Conservation (phyloP, 2,888 invertebrate species). For the Drosophila lacicola region DNA sequence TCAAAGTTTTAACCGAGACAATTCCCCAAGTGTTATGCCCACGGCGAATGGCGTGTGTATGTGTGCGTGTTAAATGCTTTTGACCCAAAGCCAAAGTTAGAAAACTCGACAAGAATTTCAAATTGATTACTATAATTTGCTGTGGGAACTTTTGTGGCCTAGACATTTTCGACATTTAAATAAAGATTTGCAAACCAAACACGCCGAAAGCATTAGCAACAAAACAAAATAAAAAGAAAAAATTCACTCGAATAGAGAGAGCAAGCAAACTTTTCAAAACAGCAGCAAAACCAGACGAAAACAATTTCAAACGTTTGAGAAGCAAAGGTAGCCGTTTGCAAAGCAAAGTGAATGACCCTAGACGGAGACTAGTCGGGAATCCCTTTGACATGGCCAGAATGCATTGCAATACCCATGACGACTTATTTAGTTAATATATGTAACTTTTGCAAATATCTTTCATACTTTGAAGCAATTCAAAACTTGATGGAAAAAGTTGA, state of each 20-base stretch:
- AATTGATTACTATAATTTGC: constrained; percentile 53
- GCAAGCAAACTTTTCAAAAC: constrained; percentile 11
- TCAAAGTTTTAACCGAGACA: constrained; percentile 48
- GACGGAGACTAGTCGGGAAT: not conserved
- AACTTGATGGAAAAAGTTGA: too few relatives aligned
- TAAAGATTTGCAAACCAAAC: constrained; percentile 40
- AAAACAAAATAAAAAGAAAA: constrained; percentile 10
- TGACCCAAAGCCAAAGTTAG: constrained; percentile 50
- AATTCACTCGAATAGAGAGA: constrained; percentile 2
- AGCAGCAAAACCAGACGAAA: not conserved
- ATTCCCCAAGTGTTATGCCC: constrained; percentile 43
- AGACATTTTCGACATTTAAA: constrained; percentile 52
- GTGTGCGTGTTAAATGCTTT: constrained; percentile 41
- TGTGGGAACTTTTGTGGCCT: constrained; percentile 48
- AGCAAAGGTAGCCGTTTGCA: not conserved
- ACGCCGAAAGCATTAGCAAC: constrained; percentile 23
- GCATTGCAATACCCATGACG: too few relatives aligned
- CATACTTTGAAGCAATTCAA: too few relatives aligned
- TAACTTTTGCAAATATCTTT: too few relatives aligned
- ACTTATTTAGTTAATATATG: too few relatives aligned
- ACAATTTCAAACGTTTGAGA: not conserved
- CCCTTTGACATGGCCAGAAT: too few relatives aligned
- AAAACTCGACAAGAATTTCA: constrained; percentile 47
- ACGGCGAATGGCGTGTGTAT: constrained; percentile 18
- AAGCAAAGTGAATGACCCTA: not conserved